Base-by-base conservation (phyloP, 2,888 invertebrate genomes). In the Eilema caniola region DNA sequence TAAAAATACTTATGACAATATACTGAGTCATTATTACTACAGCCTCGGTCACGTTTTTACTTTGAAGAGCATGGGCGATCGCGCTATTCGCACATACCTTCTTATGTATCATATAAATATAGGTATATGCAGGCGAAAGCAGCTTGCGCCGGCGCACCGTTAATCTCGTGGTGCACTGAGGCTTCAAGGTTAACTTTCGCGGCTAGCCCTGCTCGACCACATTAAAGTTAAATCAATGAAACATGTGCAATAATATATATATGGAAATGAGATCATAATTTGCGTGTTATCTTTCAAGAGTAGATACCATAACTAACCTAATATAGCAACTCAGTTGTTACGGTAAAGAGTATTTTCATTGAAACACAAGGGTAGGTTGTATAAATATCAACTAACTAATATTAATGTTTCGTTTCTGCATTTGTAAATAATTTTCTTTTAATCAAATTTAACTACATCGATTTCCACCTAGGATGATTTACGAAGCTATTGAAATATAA, bases 141-240 rank as follows among this genome's bases (percentile, higher is more conserved):
- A 83, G 88, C 82, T 76, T 79, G 85, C 83, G 82, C 86, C 73
- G 79, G 83, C 84, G 82, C 85, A 83, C 87, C 87, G 89, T 90
- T 92, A 91, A 91, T 91, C 88, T 85, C 83, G 78, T 84, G 84
- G 77, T 87, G 88, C 89, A 88, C 87, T 87, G 84, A 86, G 85
- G 84, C 84, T 84, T 83, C 91, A 93, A 93, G 93, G 92, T 91
- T 90, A 93, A 92, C 94, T 95, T 95, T 95, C 94, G 89, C 94
- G 86, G 82, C 85, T 83, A 86, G 84, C 83, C 82, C 86, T 73
- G 79, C 76, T 77, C 70, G 69, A 74, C 72, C 62, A 73, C 70
- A 74, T 76, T 72, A 73, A 20, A 72, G 62, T 67, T 67, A 62
- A 69, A 73, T 73, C 66, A 72, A 75, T 73, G 72, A 71, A 75